Conservation (phyloP, 2,888 invertebrate genomes). For the Drosophila testacea region DNA sequence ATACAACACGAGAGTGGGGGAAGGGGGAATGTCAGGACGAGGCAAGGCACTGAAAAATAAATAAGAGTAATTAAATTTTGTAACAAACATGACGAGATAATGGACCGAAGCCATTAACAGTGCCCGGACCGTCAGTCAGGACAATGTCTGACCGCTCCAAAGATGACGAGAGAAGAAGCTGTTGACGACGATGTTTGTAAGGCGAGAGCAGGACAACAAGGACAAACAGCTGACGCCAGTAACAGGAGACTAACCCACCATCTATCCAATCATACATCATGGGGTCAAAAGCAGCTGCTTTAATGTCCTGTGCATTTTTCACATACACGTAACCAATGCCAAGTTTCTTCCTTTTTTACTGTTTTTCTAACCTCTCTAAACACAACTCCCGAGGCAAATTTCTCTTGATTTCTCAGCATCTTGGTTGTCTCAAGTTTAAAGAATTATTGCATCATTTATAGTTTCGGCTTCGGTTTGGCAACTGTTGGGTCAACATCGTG, state of each 20-base stretch:
- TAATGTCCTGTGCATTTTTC: slow-evolving; percentile 59
- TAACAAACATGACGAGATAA: slow-evolving; percentile 85
- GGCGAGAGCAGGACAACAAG: background rate
- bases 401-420: slow-evolving; percentile 49
- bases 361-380: background rate
- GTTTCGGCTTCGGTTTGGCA: slow-evolving; percentile 8
- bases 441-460: slow-evolving; percentile 52
- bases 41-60: slow-evolving; percentile 74
- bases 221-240: slow-evolving; percentile 34
- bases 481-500: slow-evolving; percentile 19
- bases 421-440: slow-evolving; percentile 41
- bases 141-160: slow-evolving; percentile 48
- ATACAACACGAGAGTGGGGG: slow-evolving; percentile 31
- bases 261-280: slow-evolving; percentile 39
- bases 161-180: slow-evolving; percentile 63
- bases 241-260: slow-evolving; percentile 6
- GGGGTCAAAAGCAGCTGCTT: slow-evolving; percentile 33
- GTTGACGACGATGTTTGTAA: slow-evolving; percentile 14
- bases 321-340: slow-evolving; percentile 48
- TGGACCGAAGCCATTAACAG: slow-evolving; percentile 84
- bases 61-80: slow-evolving; percentile 85
- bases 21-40: slow-evolving; percentile 18
- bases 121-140: slow-evolving; percentile 60
- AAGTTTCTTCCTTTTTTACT: slow-evolving; percentile 5
- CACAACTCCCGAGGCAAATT: slow-evolving; percentile 48